phyloP scores from a whole-genome alignment of 2,888 invertebrate species.

The Smittia sp. region DNA sequence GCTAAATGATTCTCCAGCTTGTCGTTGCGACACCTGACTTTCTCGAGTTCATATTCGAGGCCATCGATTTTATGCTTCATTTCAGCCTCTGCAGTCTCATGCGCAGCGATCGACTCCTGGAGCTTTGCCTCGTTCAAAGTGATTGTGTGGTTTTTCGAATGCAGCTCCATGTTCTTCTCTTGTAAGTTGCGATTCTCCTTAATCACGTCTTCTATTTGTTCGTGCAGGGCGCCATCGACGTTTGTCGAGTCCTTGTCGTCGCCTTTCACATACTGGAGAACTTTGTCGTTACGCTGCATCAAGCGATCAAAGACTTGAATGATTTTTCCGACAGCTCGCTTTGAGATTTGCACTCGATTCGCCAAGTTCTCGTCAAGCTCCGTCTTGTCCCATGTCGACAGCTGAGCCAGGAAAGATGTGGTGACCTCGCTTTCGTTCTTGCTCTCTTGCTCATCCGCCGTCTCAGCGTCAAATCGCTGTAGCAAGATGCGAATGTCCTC shows the following conservation, averaged over 20 bases:
- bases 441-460: slow-evolving; percentile 92
- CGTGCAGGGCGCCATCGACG: slow-evolving; percentile 78
- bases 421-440: slow-evolving; percentile 96
- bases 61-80: slow-evolving; percentile 95
- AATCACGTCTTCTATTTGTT: slow-evolving; percentile 83
- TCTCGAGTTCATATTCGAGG: slow-evolving; percentile 85
- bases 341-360: slow-evolving; percentile 93
- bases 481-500: slow-evolving; percentile 93
- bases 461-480: slow-evolving; percentile 96
- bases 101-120: slow-evolving; percentile 76
- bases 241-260: slow-evolving; percentile 59
- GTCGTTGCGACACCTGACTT: slow-evolving; percentile 83
- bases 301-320: slow-evolving; percentile 94
- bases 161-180: slow-evolving; percentile 82
- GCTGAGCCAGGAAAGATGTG: slow-evolving; percentile 89
- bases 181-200: slow-evolving; percentile 90
- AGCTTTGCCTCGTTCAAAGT: slow-evolving; percentile 84
- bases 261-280: slow-evolving; percentile 82
- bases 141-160: slow-evolving; percentile 90
- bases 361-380: slow-evolving; percentile 94
- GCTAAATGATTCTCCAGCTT: slow-evolving; percentile 89
- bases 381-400: slow-evolving; percentile 97
- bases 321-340: slow-evolving; percentile 93
- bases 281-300: slow-evolving; percentile 93
- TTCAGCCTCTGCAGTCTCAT: slow-evolving; percentile 93